Evolutionary conservation across 2,888 invertebrate species (phyloP), one percentile per base, ranked within the genome.

Genomic region (Heliconius cydno): DNA sequence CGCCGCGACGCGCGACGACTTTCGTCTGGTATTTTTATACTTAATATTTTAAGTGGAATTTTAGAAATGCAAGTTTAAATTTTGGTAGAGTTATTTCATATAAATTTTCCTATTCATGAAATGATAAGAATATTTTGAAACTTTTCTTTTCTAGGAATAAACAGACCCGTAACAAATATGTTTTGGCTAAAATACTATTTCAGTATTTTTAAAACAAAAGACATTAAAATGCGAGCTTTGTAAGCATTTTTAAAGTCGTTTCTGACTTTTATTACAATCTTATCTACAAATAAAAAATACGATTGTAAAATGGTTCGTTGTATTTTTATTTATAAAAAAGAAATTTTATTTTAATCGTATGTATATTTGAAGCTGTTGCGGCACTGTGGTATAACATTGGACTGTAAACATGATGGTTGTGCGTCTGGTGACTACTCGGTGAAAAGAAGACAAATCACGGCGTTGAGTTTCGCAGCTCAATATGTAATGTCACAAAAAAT

Each of bases 201-300:
- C 13, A 65, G 25, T 13, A 15, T 3, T 28, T 28, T 65, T 65
- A 12, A 65, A 65, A 25, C 28, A 65, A 65, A 65, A 63, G n/a
- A 65, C 28, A 28, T 28, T 28, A 65, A 28, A 65, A 65, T 13
- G 28, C 3, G 28, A 65, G 65, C 65, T 65, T 28, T 65, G 28
- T 28, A 65, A 65, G 28, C 25, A 7, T 65, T 65, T 65, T 15
- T 28, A 60, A 60, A 28, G 13, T 65, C 65, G 1, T 6, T 25
- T 28, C 65, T 13, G 15, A 28, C 28, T 65, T 65, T 65, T 65
- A 65, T 28, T 13, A 65, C 15, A 65, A 28, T 28, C 13, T 65
- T 65, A 65, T 65, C 65, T 65, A 28, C 28, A 65, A 65, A 65
- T 15, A 65, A 65, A 65, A 25, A 65, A 60, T 60, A 65, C 63